phyloP scores from a whole-genome alignment of 2,797 vertebrate species.

The Benthosema pterotum region DNA sequence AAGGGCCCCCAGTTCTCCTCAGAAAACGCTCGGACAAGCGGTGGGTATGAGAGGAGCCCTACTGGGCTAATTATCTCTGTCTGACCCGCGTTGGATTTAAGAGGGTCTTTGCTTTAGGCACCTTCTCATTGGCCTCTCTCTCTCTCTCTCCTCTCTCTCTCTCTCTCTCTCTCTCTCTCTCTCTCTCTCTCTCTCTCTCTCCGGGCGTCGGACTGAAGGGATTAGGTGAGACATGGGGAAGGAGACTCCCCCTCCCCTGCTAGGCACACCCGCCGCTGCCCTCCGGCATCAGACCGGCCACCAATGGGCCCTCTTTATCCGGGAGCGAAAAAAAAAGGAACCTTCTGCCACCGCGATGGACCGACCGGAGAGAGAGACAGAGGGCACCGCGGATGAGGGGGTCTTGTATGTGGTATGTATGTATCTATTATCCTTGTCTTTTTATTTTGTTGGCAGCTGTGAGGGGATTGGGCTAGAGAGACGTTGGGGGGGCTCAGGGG shows the following conservation, averaged over 20 bases:
- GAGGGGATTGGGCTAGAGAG: conserved; percentile 16
- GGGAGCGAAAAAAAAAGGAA: conserved; percentile 83
- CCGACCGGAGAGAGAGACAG: too few relatives aligned
- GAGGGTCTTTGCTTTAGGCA: conserved; percentile 65
- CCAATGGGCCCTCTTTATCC: conserved; percentile 76
- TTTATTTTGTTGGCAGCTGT: conserved; percentile 78
- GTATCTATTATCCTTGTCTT: conserved; percentile 82
- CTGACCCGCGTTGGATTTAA: conserved; percentile 67
- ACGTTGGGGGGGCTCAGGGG: too few relatives aligned
- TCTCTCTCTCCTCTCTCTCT: too few relatives aligned
- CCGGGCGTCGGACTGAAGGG: conserved; percentile 65
- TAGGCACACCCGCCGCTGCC: too few relatives aligned
- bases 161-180: too few relatives aligned
- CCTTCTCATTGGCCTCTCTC: conserved; percentile 76
- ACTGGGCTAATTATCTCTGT: conserved; percentile 77
- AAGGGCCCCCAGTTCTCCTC: conserved; percentile 67
- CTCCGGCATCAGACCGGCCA: conserved; percentile 73
- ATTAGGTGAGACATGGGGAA: conserved; percentile 77
- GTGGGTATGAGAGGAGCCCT: conserved; percentile 63
- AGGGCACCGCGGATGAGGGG: conserved; percentile 53
- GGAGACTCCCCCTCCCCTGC: conserved; percentile 76
- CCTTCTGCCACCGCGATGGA: conserved; percentile 71
- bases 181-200: conserved; percentile 72
- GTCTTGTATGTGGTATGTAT: conserved; percentile 72
- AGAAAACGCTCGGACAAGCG: conserved; percentile 56